Base-by-base conservation (phyloP, 2,113 vertebrate genomes). In the Otus sunia region DNA sequence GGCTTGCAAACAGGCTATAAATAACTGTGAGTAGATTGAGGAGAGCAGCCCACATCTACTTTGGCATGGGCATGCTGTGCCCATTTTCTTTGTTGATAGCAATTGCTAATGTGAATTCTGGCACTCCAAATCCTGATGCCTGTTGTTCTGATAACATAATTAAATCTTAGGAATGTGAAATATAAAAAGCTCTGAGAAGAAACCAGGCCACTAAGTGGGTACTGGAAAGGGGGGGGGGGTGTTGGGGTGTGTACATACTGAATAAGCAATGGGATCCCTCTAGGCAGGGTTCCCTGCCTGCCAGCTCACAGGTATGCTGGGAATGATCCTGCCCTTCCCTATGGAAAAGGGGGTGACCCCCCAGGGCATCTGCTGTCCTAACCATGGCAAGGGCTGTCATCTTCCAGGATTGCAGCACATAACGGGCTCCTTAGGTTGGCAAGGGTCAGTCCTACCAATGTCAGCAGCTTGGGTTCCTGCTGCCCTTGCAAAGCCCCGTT, bases 81-180 rank as follows among this genome's bases (percentile, higher is more conserved):
- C 96, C 94, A 85, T 97, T 96, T 97, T 95, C 94, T 97, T 92
- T 94, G 95, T 92, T 95, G 94, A 94, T 96, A 96, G 94, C 96
- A 97, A 94, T 96, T 91, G 94, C 96, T 97, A 96, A 97, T 95
- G 95, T 92, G 94, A 96, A 94, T 97, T 97, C 91, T 97, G 89
- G 96, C 92, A 97, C 92, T 96, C 96, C 74, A 91, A 92, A 94
- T 94, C 92, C 89, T 21, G 91, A 91, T 96, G 94, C 91, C 96
- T 96, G 95, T 97, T 96, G 95, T 94, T 96, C 96, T 96, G 97
- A 97, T 96, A 97, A 95, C 94, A 62, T 96, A 96, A 96, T 97
- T 97, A 97, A 97, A 95, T 96, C 91, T 91, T 92, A 88, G 77
- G 94, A 94, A 94, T 95, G 91, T 90, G 92, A 95, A 97, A 96